phyloP scores from a whole-genome alignment of 2,113 vertebrate species.

The Nyctibius bracteatus region DNA sequence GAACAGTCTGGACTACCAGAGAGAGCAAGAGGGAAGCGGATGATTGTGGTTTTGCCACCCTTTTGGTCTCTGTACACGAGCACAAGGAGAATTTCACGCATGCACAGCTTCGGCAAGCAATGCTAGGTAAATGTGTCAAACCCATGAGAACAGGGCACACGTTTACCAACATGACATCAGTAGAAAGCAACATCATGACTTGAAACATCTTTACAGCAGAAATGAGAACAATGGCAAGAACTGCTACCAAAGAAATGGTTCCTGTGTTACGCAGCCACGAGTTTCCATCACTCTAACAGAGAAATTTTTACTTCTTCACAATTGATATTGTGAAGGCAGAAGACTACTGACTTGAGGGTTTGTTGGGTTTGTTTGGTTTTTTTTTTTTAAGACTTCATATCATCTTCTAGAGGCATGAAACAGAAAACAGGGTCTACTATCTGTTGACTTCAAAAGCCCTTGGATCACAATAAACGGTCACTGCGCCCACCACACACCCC shows the following conservation, averaged over 20 bases:
- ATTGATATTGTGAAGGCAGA: not conserved
- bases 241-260: not conserved
- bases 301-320: not conserved
- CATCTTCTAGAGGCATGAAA: not conserved
- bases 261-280: not conserved
- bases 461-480: not conserved
- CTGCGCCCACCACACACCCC: rapidly evolving
- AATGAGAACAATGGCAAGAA: not conserved
- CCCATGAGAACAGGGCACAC: not conserved
- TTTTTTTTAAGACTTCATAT: not conserved
- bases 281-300: not conserved
- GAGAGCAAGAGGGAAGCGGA: not conserved
- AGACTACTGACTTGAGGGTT: not conserved
- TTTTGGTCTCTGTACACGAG: not conserved
- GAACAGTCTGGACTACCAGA: not conserved
- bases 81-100: not conserved
- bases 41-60: not conserved
- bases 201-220: not conserved
- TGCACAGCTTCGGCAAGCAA: not conserved
- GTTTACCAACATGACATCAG: not conserved
- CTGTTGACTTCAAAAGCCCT: not conserved
- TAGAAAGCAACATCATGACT: not conserved
- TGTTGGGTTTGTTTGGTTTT: no score
- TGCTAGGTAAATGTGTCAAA: not conserved
- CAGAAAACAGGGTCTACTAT: not conserved